Percentiles rank a stretch among this genome's conserved stretches.
Conservation (phyloP, 2,797 vertebrate genomes). For the Neosilurus mollespiculum region DNA sequence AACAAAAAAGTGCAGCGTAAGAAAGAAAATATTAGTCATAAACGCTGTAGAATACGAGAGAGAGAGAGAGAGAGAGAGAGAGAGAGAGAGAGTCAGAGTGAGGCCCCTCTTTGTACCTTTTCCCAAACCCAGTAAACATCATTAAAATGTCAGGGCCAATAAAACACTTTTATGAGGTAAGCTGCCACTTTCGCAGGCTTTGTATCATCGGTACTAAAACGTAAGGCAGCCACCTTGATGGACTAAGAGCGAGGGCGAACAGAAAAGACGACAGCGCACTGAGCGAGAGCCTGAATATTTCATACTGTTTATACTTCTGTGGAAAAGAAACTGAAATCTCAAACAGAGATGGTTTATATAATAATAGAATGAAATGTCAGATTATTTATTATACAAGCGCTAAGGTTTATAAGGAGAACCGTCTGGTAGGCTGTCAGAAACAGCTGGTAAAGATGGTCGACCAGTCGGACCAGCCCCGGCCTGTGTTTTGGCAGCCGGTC, state of each 20-base stretch:
- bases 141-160: conserved; percentile 74
- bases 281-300: not conserved
- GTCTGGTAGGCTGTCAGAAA: not conserved
- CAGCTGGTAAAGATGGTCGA: not conserved
- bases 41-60: conserved; percentile 42
- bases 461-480: not conserved
- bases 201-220: conserved; percentile 46
- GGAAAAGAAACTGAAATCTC: not conserved
- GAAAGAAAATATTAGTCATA: not conserved
- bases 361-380: not conserved
- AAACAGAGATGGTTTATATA: not conserved
- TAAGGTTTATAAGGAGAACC: not conserved
- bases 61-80: conserved; percentile 61
- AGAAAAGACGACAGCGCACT: conserved; percentile 15
- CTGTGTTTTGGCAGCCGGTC: not conserved
- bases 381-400: not conserved
- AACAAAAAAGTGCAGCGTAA: not conserved
- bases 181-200: conserved; percentile 70
- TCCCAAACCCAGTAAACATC: conserved; percentile 77
- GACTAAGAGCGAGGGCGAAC: conserved; percentile 43
- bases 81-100: conserved; percentile 60
- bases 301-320: not conserved
- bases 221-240: conserved; percentile 25
- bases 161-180: conserved; percentile 80
- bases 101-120: conserved; percentile 56